Conservation (phyloP, 2,888 invertebrate species). For the Phania funesta region DNA sequence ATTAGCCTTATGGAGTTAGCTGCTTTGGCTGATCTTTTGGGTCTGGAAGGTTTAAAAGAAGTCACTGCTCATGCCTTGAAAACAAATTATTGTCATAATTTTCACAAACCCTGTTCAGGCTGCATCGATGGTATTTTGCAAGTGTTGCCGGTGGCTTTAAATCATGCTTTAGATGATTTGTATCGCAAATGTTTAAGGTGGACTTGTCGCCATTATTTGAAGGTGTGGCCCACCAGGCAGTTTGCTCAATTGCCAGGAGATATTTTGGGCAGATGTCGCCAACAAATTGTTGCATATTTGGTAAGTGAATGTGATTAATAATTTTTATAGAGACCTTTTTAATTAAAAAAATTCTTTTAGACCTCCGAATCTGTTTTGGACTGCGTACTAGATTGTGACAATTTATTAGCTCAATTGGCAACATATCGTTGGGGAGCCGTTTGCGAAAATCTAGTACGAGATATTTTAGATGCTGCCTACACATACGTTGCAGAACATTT, state of each 20-base stretch:
- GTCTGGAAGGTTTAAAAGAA: conserved; percentile 94
- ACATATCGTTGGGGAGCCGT: conserved; percentile 90
- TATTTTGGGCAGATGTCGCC: conserved; percentile 90
- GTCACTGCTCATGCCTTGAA: conserved; percentile 93
- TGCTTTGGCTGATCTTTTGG: conserved; percentile 93
- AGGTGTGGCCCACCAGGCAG: conserved; percentile 94
- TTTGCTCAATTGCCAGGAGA: conserved; percentile 93
- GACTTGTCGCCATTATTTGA: conserved; percentile 92
- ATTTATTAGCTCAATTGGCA: conserved; percentile 88
- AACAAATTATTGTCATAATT: conserved; percentile 95
- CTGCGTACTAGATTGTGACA: conserved; percentile 91
- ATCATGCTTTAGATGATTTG: conserved; percentile 92
- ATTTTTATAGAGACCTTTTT: background rate
- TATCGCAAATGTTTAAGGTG: conserved; percentile 92
- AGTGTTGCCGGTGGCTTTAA: conserved; percentile 91
- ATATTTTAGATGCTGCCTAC: conserved; percentile 89
- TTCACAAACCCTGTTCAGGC: conserved; percentile 95
- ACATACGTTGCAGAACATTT: conserved; percentile 90
- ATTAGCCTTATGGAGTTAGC: conserved; percentile 93
- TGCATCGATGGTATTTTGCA: conserved; percentile 94
- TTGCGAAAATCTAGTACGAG: conserved; percentile 86
- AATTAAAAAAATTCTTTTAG: conserved; percentile 76
- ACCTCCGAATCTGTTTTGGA: conserved; percentile 90
- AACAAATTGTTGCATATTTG: conserved; percentile 90
- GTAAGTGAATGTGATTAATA: conserved; percentile 77